Base-by-base conservation (phyloP, 2,888 invertebrate species). In the Bellardia pandia region DNA sequence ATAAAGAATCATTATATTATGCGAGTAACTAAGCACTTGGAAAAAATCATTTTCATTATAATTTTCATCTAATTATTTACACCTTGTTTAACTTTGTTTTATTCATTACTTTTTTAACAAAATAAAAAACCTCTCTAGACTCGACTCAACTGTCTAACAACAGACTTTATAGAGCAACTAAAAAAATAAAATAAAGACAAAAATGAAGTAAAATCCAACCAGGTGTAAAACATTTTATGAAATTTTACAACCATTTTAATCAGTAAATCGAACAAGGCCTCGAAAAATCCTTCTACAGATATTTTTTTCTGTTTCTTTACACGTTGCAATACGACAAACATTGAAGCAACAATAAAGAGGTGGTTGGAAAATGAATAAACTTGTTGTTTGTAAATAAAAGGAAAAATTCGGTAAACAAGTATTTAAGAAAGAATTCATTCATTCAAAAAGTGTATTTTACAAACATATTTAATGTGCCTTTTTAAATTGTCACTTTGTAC, bases 51-150 rank as follows among this genome's bases (percentile, higher is more conserved):
- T 62, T 53, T 72, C n/a, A 64, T 66, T 64, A 23, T 68, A 58
- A 58, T 81, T 81, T 74, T 81, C 45, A 81, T 68, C 48, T 81
- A 75, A 75, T 81, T 81, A 81, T 66, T 81, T 68, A 81, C 81
- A 75, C 74, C 75, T 68, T 68, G 81, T 81, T 81, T 40, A 75
- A 58, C 81, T 40, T 56, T 56, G 48, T 16, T 78, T 58, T n/a
- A 33, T 48, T 53, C n/a, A 14, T 13, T 30, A 42, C 30, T 69
- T 60, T 71, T 78, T 78, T 42, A n/a, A 14, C 23, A 23, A 40
- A 69, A 16, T 48, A 23, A 51, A 53, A 33, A 80, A 42, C 53
- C 8, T 13, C 62, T 48, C 53, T 53, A 42, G 30, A 16, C 23
- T 23, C 23, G 40, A n/a, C 45, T 66, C 56, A 58, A 68, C 58